phyloP scores from a whole-genome alignment of 30 jellyfish, hydroid and myxozoan species.

The Hydractinia echinata region DNA sequence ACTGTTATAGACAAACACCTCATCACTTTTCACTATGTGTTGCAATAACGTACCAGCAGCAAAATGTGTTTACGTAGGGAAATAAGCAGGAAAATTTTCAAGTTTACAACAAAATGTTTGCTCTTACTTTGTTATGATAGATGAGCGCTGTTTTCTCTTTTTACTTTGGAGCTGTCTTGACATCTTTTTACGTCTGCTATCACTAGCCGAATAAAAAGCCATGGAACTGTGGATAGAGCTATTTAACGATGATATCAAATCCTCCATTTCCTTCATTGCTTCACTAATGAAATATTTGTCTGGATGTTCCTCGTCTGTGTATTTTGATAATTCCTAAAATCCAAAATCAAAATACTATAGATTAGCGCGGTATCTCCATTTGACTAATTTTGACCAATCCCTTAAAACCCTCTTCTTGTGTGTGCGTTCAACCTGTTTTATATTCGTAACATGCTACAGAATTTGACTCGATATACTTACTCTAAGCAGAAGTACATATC shows the following conservation, averaged over 20 bases:
- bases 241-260: constrained; percentile 61
- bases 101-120: neutral
- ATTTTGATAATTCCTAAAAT: constrained; percentile 72
- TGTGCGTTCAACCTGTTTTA: no score
- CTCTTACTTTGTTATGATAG: constrained; percentile 50
- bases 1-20: no score
- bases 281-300: constrained; percentile 54
- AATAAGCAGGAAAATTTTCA: neutral
- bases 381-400: no score
- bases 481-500: constrained; percentile 76
- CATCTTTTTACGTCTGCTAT: constrained; percentile 60
- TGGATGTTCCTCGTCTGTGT: constrained; percentile 92
- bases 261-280: constrained; percentile 86
- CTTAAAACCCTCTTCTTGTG: no score
- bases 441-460: no score
- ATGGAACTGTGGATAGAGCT: constrained; percentile 87
- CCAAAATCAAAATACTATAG: neutral
- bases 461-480: constrained; percentile 36
- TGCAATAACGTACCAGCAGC: no score
- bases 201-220: constrained; percentile 84
- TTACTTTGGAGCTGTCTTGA: constrained; percentile 21
- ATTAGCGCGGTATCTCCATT: no score
- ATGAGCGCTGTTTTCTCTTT: constrained; percentile 27
- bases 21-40: no score
- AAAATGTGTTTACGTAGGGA: neutral